A percentile compares a stretch with the other conserved stretches of the same genome.
Conservation (phyloP, 2,113 vertebrate species). For the Glaucomys volans region DNA sequence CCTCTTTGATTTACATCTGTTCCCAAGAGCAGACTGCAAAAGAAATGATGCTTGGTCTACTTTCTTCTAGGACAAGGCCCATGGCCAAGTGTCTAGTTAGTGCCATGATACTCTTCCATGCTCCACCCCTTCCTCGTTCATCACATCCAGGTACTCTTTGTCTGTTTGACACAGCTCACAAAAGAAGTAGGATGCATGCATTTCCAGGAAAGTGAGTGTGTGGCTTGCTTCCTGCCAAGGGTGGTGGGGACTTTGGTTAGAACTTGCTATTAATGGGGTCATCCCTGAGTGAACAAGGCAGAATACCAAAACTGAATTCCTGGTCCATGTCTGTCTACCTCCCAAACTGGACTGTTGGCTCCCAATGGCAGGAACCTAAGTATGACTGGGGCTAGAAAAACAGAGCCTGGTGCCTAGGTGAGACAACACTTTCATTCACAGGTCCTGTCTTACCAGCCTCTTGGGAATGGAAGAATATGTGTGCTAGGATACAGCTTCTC, state of each 20-base stretch:
- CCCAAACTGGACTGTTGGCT: neutral
- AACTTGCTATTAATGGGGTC: neutral
- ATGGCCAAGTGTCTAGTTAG: neutral
- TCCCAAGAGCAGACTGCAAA: neutral
- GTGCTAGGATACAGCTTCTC: neutral
- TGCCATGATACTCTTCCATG: neutral
- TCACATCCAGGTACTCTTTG: neutral
- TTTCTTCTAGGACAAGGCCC: slow-evolving; percentile 9
- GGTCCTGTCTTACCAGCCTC: neutral
- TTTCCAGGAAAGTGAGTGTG: neutral
- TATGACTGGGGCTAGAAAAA: neutral
- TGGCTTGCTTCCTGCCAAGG: neutral
- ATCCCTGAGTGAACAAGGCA: neutral
- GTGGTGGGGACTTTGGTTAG: neutral
- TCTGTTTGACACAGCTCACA: neutral
- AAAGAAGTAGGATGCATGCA: neutral
- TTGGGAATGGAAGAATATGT: neutral
- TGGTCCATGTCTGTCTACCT: neutral
- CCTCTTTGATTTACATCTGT: slow-evolving; percentile 30
- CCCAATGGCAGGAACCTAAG: neutral
- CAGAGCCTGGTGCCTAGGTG: neutral
- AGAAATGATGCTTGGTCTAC: neutral
- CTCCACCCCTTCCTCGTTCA: neutral
- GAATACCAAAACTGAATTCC: neutral
- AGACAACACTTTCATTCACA: neutral